Conservation (phyloP, 2,113 vertebrate species). For the Protobothrops flavoviridis region DNA sequence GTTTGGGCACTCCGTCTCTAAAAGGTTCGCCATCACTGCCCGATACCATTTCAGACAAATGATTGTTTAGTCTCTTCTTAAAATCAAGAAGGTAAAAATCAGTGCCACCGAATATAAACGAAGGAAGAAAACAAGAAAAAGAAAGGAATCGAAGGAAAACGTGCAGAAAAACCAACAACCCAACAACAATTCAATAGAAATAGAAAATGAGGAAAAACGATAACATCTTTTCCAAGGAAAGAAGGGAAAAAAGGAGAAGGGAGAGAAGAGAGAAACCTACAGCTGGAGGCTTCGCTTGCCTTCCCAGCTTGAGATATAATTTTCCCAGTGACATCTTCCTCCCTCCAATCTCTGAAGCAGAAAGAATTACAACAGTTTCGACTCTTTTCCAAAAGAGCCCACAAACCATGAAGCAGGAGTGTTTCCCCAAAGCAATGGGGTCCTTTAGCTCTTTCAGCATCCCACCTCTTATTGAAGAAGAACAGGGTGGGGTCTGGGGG, state of each 20-base stretch:
- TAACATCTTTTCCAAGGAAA: slow-evolving; percentile 4
- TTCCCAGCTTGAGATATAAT: slow-evolving; percentile 18
- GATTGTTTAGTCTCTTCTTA: not conserved
- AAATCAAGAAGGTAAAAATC: not conserved
- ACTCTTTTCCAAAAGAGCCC: not conserved
- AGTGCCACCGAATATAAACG: not conserved
- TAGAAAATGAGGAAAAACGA: not conserved
- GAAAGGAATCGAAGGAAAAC: not conserved
- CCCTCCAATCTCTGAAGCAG: not conserved
- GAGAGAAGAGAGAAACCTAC: slow-evolving; percentile 15
- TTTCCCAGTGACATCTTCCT: slow-evolving; percentile 6
- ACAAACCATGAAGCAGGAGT: not conserved
- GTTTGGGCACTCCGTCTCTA: too few species aligned
- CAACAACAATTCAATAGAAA: not conserved
- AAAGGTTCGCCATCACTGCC: too few species aligned
- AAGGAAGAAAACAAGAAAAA: not conserved
- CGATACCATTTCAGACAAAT: not conserved
- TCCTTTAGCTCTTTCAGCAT: not conserved
- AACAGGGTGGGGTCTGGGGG: not conserved
- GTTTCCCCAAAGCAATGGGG: accelerated
- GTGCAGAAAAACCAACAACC: not conserved
- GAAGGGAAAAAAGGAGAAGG: not conserved
- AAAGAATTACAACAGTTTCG: slow-evolving; percentile 24
- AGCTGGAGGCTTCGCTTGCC: slow-evolving; percentile 31
- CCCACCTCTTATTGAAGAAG: not conserved